These are phyloP conservation scores for Pluvialis apricaria DNA, from an alignment of 2,113 vertebrate genomes.

Conservation along the genomic window DNA sequence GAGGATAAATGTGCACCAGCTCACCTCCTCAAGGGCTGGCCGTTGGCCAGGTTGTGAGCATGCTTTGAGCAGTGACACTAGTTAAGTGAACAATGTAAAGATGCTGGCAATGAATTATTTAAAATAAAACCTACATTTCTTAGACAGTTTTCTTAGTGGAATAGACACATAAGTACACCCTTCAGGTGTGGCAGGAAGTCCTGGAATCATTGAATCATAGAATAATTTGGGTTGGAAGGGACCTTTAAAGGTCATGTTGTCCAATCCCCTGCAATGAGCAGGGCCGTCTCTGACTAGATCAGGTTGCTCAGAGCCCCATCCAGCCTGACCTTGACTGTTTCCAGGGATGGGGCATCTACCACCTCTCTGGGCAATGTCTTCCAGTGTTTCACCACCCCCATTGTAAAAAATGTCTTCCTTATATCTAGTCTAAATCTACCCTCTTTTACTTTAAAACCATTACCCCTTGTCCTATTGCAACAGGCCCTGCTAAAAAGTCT, in stretches of 20 bases:
- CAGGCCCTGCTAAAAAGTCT: neutral
- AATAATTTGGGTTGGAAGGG: neutral
- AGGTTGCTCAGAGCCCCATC: neutral
- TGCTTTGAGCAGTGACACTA: neutral
- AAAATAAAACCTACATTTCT: neutral
- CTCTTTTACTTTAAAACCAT: neutral
- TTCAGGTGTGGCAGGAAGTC: neutral
- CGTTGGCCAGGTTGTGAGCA: neutral
- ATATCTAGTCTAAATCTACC: neutral
- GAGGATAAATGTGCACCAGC: neutral
- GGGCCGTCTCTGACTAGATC: no score
- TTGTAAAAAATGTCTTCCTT: neutral
- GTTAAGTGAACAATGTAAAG: neutral
- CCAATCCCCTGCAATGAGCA: neutral
- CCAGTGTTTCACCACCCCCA: neutral
- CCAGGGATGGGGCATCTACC: no score
- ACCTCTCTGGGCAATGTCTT: neutral
- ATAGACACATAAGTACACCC: neutral
- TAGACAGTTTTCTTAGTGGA: neutral
- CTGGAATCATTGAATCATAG: neutral
- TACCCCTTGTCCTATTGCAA: accelerated
- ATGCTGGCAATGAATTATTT: neutral
- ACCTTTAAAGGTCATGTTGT: neutral
- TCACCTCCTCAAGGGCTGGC: neutral
- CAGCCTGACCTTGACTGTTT: neutral